A percentile compares a stretch with the other conserved stretches of the same genome.
phyloP scores from a whole-genome alignment of 2,113 vertebrate species.

The Romanogobio albipinnatus region DNA sequence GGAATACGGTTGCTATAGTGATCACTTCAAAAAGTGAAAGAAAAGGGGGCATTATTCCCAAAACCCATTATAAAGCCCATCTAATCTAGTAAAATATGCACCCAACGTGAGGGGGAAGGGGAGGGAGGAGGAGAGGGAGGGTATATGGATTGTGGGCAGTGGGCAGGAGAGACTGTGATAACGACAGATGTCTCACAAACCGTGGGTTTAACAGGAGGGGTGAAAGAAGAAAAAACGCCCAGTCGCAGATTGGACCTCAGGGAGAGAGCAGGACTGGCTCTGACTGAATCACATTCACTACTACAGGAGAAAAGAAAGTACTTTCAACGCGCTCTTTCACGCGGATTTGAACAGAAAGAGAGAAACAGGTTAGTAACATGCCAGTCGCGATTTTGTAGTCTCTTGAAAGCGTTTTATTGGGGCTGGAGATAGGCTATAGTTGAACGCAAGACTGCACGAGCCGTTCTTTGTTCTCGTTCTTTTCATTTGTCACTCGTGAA shows the following conservation, averaged over 20 bases:
- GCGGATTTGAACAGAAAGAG: conserved; percentile 38
- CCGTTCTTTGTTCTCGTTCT: conserved; percentile 26
- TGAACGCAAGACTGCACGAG: not conserved
- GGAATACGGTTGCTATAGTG: conserved; percentile 42
- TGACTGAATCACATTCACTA: conserved; percentile 68
- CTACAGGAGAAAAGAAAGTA: conserved; percentile 56
- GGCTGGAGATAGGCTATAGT: not conserved
- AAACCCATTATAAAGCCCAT: conserved; percentile 43
- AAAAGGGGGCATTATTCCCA: conserved; percentile 42
- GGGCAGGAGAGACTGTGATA: conserved; percentile 69
- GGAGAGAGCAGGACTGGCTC: conserved; percentile 68
- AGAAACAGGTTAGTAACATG: conserved; percentile 68
- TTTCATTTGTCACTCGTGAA: not conserved
- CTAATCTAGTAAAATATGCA: conserved; percentile 55
- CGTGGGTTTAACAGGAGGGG: conserved; percentile 60
- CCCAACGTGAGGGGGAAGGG: conserved; percentile 51
- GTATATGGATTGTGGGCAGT: conserved; percentile 66
- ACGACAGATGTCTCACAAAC: conserved; percentile 77
- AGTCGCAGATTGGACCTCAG: conserved; percentile 68
- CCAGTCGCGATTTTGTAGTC: not conserved
- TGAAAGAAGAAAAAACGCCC: conserved; percentile 63
- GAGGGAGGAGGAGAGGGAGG: conserved; percentile 64
- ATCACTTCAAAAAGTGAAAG: conserved; percentile 41
- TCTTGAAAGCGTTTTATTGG: not conserved
- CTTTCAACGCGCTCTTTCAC: conserved; percentile 35